Percentiles rank a stretch among this genome's conserved stretches.
phyloP scores from a whole-genome alignment of 2,797 vertebrate genomes.

The Peromyscus eremicus region DNA sequence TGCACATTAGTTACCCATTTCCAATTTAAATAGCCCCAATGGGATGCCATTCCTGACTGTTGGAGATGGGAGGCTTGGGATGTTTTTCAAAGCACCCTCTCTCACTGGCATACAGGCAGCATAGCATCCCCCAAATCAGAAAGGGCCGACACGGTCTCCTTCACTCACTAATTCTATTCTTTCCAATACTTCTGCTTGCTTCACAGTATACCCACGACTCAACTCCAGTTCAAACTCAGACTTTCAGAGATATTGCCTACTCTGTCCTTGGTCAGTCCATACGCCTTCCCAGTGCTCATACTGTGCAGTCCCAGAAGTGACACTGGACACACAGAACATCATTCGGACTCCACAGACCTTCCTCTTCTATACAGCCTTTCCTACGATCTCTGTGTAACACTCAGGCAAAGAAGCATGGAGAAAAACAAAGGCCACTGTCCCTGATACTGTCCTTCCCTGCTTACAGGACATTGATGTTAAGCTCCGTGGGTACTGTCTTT shows the following conservation, averaged over 20 bases:
- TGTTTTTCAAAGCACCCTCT: neutral
- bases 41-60: neutral
- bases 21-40: neutral
- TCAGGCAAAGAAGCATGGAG: neutral
- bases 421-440: neutral
- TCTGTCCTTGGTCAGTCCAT: neutral
- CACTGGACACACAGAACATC: neutral
- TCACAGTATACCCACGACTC: neutral
- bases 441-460: neutral
- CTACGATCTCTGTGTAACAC: neutral
- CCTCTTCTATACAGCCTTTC: neutral
- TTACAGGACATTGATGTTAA: neutral
- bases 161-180: neutral
- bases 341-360: neutral
- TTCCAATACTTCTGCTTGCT: neutral
- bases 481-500: neutral
- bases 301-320: neutral
- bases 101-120: neutral
- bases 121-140: neutral
- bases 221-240: neutral
- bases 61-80: neutral
- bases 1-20: neutral
- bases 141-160: neutral
- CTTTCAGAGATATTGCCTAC: neutral
- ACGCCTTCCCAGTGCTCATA: neutral